phyloP scores from a whole-genome alignment of 35 echinoderm and acorn worm species.

The Heliocidaris tuberculata region DNA sequence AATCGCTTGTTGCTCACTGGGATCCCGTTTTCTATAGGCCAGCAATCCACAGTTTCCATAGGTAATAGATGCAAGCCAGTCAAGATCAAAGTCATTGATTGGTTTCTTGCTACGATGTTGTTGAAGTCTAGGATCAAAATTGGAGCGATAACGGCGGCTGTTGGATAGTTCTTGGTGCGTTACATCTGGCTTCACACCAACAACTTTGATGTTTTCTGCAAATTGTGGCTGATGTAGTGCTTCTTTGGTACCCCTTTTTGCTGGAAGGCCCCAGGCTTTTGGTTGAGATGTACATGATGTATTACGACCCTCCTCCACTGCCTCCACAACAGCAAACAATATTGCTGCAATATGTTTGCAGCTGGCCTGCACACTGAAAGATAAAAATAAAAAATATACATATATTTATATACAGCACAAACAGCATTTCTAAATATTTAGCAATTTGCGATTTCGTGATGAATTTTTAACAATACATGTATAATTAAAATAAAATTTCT shows the following conservation, averaged over 20 bases:
- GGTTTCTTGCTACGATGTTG: slow-evolving; percentile 29
- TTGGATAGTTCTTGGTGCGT: slow-evolving; percentile 16
- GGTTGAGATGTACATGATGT: slow-evolving; percentile 50
- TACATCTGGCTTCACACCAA: slow-evolving; percentile 53
- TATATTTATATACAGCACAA: too few species aligned
- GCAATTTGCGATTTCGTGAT: too few species aligned
- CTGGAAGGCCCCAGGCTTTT: slow-evolving; percentile 53
- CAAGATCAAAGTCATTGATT: slow-evolving; percentile 45
- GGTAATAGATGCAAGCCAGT: slow-evolving; percentile 54
- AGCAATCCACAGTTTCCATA: slow-evolving; percentile 70
- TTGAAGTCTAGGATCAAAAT: slow-evolving; percentile 40
- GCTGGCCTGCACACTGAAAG: slow-evolving; percentile 66
- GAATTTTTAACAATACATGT: too few species aligned
- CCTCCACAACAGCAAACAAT: slow-evolving; percentile 57
- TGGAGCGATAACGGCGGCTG: slow-evolving; percentile 34
- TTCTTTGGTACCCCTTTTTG: slow-evolving; percentile 56
- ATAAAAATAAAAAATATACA: slow-evolving; percentile 48
- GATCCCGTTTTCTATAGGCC: slow-evolving; percentile 21
- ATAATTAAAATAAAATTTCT: too few species aligned
- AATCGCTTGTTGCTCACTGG: not conserved
- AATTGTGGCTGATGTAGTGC: slow-evolving; percentile 53
- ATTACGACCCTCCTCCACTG: slow-evolving; percentile 61
- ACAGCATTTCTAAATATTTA: too few species aligned
- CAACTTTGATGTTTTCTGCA: slow-evolving; percentile 61
- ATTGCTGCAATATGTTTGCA: slow-evolving; percentile 72